Evolutionary conservation across 2,888 invertebrate species (phyloP), one percentile per base, ranked within the genome.

Genomic region (Cantharis flavilabris): DNA sequence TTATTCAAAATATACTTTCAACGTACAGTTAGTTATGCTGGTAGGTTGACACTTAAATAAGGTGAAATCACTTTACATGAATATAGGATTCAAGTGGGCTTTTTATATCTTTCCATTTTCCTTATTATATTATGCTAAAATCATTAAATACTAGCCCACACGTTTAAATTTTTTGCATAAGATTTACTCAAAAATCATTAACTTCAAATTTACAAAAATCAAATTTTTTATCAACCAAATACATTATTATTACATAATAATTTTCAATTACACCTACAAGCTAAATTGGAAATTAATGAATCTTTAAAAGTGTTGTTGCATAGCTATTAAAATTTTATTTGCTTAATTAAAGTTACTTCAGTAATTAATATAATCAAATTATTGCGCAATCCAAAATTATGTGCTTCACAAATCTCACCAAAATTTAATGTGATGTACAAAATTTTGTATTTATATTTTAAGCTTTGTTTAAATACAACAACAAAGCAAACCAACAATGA

Each of bases 41-140:
- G 79, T 79, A 79, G 79, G 79, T 70, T 76, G 79, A 75, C 75
- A 76, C 76, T 76, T 75, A 72, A 76, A 76, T 76, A 79, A 75
- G 76, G 76, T 79, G 76, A 79, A 79, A 76, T 79, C 76, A 79
- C 79, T 79, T 79, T 79, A 76, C 79, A 64, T 69, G 79, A 79
- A 79, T 76, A 74, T 76, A 71, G 65, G 62, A 76, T 76, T 49
- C 70, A 72, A 79, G 79, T 79, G 79, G 79, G 79, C 71, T 70
- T 49, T 70, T 49, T 49, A 33, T 65, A 65, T 75, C 64, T 16
- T 67, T 62, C 69, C 69, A 26, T 67, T 76, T 62, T 75, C 67
- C 70, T 49, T 73, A 70, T 76, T 76, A 76, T 62, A 67, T 67
- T 67, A 70, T 30, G 65, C 18, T 70, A 65, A 77, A 75, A 72